These are phyloP conservation scores for Sepiola atlantica DNA, from an alignment of 2,888 invertebrate species.

Conservation along the genomic window DNA sequence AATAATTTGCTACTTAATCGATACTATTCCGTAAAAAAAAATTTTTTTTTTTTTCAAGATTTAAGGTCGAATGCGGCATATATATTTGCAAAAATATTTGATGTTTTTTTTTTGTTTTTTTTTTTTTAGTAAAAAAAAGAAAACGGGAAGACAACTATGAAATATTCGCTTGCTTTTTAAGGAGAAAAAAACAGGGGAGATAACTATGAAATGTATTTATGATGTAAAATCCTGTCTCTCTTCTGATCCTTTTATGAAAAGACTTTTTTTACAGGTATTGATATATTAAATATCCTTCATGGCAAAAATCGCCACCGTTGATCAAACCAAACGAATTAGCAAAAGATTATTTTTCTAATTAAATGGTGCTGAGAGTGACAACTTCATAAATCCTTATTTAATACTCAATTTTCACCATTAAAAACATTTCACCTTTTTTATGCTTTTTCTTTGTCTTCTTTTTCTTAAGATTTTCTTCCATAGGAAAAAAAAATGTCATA, in stretches of 20 bases:
- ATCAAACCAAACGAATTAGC: neutral
- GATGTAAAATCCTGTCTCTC: neutral
- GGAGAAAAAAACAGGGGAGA: neutral
- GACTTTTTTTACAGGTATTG: neutral
- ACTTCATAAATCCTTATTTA: neutral
- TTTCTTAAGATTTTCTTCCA: neutral
- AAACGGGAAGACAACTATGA: too few relatives aligned
- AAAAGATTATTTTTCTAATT: neutral
- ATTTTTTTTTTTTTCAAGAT: too few relatives aligned
- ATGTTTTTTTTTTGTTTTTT: too few relatives aligned
- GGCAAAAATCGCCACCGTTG: neutral
- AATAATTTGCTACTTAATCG: too few relatives aligned
- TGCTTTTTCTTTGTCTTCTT: neutral
- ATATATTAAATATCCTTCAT: neutral
- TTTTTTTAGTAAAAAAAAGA: too few relatives aligned
- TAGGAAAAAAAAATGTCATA: neutral
- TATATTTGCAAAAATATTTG: too few relatives aligned
- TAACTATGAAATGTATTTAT: neutral
- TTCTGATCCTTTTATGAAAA: neutral
- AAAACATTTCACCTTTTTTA: neutral
- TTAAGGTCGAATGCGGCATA: too few relatives aligned
- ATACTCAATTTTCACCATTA: neutral
- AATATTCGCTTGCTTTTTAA: neutral
- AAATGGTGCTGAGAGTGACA: neutral
- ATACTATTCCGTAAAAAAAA: too few relatives aligned